Base-by-base conservation (phyloP, 1,140 invertebrate species). In the Adoxophyes honmai region DNA sequence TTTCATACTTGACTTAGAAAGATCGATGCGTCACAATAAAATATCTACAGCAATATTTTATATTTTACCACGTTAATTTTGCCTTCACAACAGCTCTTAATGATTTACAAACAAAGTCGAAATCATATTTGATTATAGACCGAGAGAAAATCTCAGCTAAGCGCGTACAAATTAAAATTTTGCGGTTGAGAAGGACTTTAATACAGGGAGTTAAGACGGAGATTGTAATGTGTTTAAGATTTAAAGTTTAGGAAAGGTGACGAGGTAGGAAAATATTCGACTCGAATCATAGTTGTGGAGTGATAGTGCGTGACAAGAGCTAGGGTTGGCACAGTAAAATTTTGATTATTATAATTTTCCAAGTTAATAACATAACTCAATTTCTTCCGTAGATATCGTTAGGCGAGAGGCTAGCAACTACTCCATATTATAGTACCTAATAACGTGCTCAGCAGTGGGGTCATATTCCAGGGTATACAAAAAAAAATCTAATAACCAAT, bases 21-120 rank as follows among this genome's bases (percentile, higher is more conserved):
- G 73, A 80, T 80, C 73, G 75, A 78, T 82, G 77, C 58, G 69
- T 71, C 68, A 73, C 63, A 67, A 70, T 75, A 72, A 77, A 77
- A 77, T 79, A 70, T 76, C 66, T 71, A 55, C 62, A 60, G 69
- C 69, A 72, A 81, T 75, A 68, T 73, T 69, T 73, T 66, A 61
- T 63, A 28, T 28, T 28, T 28, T 28, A 28, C 21, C 21, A 28
- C 21, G 6, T 28, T 28, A 28, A 28, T 6, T 28, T 28, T 28
- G 6, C 21, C 2, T 3, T 28, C 21, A 28, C 21, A 28, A 28
- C 21, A 55, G 58, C 36, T 10, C 13, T 39, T 42, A 68, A n/a
- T 61, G 44, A 18, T 48, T 21, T 44, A 16, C 3, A 11, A 10
- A 34, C 21, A 54, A 58, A 55, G 53, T 16, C 51, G 55, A 59